phyloP scores from a whole-genome alignment of 2,113 vertebrate species.

The Sceloporus undulatus region DNA sequence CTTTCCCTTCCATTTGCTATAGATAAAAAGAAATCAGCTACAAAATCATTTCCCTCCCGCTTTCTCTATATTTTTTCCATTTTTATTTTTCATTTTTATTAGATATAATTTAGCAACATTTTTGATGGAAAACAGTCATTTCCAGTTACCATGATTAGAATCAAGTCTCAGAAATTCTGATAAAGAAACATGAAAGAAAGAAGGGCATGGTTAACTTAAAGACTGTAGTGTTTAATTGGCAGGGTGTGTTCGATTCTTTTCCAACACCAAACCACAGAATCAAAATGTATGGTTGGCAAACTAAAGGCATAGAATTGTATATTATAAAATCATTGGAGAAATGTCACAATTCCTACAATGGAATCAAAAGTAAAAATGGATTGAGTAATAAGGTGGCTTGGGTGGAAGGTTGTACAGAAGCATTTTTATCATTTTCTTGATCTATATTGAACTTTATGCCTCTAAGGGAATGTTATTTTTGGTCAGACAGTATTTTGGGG shows the following conservation, averaged over 20 bases:
- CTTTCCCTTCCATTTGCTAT: conserved; percentile 51
- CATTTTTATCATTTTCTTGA: background rate
- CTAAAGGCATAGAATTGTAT: background rate
- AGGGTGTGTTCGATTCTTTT: background rate
- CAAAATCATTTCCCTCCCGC: conserved; percentile 52
- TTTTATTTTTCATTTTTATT: background rate
- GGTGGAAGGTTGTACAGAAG: too few relatives aligned
- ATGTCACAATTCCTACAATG: background rate
- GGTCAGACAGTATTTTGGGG: too few relatives aligned
- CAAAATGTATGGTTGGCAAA: background rate
- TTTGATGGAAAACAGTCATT: conserved; percentile 76
- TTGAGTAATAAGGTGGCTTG: too few relatives aligned
- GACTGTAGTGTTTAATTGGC: conserved; percentile 50
- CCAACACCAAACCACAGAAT: background rate
- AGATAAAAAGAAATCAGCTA: conserved; percentile 65
- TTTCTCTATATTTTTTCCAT: conserved; percentile 47
- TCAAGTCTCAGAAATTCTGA: conserved; percentile 47
- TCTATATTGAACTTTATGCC: background rate
- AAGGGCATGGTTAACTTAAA: conserved; percentile 49
- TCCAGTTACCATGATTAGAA: conserved; percentile 73
- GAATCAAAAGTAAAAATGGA: conserved; percentile 31
- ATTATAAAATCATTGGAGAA: background rate
- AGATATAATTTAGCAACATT: conserved; percentile 69
- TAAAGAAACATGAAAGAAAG: conserved; percentile 42
- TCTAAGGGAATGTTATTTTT: too few relatives aligned